phyloP scores from a whole-genome alignment of 2,888 invertebrate species.

The Noctua pronuba region DNA sequence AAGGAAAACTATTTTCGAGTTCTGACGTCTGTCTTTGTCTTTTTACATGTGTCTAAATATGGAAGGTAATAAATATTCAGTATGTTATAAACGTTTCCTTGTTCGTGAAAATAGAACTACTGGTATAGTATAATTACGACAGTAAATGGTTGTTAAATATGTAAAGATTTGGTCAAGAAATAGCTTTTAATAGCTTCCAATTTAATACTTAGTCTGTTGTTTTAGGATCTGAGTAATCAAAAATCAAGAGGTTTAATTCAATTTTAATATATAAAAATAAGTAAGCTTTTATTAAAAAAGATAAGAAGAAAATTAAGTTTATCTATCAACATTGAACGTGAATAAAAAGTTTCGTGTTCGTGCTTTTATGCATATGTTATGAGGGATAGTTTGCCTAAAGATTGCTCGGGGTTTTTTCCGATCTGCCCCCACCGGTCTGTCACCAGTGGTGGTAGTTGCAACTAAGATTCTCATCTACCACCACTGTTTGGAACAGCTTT shows the following conservation, averaged over 20 bases:
- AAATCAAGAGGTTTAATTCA: neutral
- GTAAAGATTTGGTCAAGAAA: conserved; percentile 6
- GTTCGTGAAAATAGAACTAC: conserved; percentile 23
- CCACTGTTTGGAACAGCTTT: too few species aligned
- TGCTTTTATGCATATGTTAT: neutral
- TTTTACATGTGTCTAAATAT: neutral
- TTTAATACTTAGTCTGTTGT: neutral
- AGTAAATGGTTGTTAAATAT: conserved; percentile 34
- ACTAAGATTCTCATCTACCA: too few species aligned
- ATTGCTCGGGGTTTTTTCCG: neutral
- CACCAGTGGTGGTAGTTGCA: too few species aligned
- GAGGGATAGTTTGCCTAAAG: neutral
- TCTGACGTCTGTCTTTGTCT: neutral
- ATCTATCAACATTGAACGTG: too few species aligned
- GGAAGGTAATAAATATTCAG: neutral
- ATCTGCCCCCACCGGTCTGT: too few species aligned
- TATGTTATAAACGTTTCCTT: neutral
- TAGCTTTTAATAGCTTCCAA: neutral
- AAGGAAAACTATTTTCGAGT: neutral
- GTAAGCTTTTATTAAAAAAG: neutral
- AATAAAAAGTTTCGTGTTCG: too few species aligned
- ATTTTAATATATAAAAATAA: too few species aligned
- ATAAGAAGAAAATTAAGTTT: neutral
- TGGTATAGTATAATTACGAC: conserved; percentile 2
- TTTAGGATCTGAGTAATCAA: neutral